Percentiles rank a stretch among this genome's conserved stretches.
phyloP scores from a whole-genome alignment of 2,113 vertebrate species.

The Gadus macrocephalus region DNA sequence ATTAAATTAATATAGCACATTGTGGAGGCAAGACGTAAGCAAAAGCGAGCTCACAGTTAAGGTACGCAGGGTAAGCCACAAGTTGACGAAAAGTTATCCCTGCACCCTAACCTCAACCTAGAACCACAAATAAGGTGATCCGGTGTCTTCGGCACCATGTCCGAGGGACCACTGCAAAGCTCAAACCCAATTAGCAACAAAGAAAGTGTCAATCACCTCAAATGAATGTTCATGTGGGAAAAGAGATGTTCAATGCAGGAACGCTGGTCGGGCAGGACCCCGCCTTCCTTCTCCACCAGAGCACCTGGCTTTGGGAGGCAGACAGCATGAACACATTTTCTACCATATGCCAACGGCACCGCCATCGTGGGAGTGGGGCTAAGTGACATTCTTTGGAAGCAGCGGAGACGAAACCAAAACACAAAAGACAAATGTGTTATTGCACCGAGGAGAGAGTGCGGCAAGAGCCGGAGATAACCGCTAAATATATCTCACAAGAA shows the following conservation, averaged over 20 bases:
- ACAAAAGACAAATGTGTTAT: slow-evolving; percentile 56
- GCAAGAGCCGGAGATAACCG: slow-evolving; percentile 7
- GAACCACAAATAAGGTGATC: no score
- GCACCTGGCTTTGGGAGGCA: slow-evolving; percentile 55
- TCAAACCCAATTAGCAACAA: slow-evolving; percentile 33
- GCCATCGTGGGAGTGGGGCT: slow-evolving; percentile 32
- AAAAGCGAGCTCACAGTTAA: no score
- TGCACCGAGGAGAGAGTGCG: slow-evolving; percentile 20
- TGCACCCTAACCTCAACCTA: no score
- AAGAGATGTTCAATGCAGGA: slow-evolving; percentile 64
- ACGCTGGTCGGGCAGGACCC: slow-evolving; percentile 35
- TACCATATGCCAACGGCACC: slow-evolving; percentile 34
- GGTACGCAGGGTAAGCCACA: no score
- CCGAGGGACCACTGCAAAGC: no score
- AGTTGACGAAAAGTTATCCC: no score
- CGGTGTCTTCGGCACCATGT: no score
- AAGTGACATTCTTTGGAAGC: slow-evolving; percentile 59
- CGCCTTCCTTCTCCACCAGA: slow-evolving; percentile 61
- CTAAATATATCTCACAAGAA: slow-evolving; percentile 31
- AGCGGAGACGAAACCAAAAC: slow-evolving; percentile 52
- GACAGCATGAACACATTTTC: slow-evolving; percentile 58
- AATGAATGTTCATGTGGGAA: slow-evolving; percentile 45
- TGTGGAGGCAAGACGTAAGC: no score
- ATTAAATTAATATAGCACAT: no score
- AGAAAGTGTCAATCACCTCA: slow-evolving; percentile 52